Percentiles rank a stretch among this genome's conserved stretches.
Evolutionary conservation across 2,888 invertebrate species (phyloP).

Genomic region (Rotaria macrura): DNA sequence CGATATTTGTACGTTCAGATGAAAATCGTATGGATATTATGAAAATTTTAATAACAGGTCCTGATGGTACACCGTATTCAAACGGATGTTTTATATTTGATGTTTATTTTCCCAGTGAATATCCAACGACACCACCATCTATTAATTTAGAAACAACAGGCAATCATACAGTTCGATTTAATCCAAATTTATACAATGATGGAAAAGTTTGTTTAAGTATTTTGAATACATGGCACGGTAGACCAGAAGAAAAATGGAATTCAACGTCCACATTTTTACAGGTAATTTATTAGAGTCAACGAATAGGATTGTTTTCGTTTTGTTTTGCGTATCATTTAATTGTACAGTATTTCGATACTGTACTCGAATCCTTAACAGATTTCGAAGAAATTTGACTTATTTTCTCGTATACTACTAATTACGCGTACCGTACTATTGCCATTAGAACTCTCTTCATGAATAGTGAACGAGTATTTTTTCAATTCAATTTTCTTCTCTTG

Average conservation of each 20-base stretch:
- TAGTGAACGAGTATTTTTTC: no score
- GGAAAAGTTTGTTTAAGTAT: constrained; percentile 83
- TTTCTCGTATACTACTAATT: no score
- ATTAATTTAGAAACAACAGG: constrained; percentile 51
- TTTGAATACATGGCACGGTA: constrained; percentile 87
- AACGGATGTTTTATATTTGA: constrained; percentile 52
- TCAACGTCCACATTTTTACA: constrained; percentile 80
- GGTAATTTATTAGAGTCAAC: constrained; percentile 39
- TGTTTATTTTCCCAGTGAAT: constrained; percentile 50
- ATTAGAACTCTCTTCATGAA: no score
- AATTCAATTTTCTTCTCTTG: no score
- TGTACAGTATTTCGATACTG: no score
- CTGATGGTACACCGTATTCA: constrained; percentile 61
- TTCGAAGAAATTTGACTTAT: no score
- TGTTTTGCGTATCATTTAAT: no score
- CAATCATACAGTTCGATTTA: constrained; percentile 49
- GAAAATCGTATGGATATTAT: constrained; percentile 83
- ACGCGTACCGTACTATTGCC: no score
- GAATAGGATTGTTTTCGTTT: no score
- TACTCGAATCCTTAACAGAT: no score
- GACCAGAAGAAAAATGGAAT: constrained; percentile 93
- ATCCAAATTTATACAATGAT: constrained; percentile 56
- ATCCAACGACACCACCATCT: constrained; percentile 50
- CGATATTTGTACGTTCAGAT: constrained; percentile 87
- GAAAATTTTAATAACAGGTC: constrained; percentile 76